phyloP scores from a whole-genome alignment of 2,888 invertebrate genomes.

The Sphinx pinastri region DNA sequence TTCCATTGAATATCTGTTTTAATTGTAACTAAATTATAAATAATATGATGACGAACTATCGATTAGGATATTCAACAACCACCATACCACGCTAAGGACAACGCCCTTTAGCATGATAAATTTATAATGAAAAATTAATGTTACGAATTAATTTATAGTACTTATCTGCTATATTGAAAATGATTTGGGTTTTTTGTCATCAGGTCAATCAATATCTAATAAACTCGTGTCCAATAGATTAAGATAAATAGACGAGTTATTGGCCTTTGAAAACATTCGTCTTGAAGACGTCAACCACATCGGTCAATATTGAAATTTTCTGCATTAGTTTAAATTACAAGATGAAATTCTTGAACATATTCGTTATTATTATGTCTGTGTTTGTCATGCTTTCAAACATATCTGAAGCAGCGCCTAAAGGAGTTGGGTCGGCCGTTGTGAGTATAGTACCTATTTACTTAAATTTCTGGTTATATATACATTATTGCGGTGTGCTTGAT shows the following conservation, averaged over 20 bases:
- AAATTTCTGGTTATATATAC: background rate
- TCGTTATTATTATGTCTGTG: slow-evolving; percentile 31
- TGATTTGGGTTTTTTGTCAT: background rate
- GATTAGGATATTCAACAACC: no score
- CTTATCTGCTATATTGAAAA: background rate
- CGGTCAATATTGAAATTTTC: background rate
- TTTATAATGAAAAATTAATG: background rate
- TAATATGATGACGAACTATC: no score
- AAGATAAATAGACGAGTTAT: slow-evolving; percentile 1
- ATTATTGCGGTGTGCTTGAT: no score
- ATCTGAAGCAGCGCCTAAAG: slow-evolving; percentile 36
- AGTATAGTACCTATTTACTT: slow-evolving; percentile 26
- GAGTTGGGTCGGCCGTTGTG: slow-evolving; percentile 30
- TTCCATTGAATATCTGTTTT: no score
- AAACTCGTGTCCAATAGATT: background rate
- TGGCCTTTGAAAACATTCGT: background rate
- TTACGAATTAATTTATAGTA: background rate
- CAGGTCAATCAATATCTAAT: background rate
- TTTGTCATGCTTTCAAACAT: slow-evolving; percentile 31
- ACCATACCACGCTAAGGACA: background rate
- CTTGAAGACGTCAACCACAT: background rate
- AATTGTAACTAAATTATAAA: no score
- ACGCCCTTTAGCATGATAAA: no score
- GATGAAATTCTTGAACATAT: slow-evolving; percentile 36
- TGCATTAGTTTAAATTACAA: slow-evolving; percentile 12